Conservation (phyloP, 2,113 vertebrate species). For the Turnix velox region DNA sequence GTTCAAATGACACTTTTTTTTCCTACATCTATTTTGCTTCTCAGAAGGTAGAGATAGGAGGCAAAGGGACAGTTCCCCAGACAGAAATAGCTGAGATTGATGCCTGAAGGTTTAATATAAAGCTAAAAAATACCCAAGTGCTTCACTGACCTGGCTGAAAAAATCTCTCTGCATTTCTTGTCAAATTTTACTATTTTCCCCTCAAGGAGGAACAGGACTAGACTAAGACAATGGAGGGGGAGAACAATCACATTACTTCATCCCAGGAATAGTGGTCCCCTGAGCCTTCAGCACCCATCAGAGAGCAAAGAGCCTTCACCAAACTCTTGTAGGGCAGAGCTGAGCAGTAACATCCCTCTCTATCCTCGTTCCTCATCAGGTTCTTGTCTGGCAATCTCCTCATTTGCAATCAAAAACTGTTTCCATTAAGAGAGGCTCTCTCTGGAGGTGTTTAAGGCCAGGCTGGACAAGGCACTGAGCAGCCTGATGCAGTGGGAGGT, state of each 20-base stretch:
- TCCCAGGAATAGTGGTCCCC: not conserved
- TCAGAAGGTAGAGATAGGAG: not conserved
- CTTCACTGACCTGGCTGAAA: not conserved
- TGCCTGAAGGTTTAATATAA: not conserved
- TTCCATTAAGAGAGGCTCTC: no score
- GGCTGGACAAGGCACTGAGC: no score
- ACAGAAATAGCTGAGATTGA: not conserved
- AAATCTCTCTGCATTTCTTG: not conserved
- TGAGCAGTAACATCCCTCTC: not conserved
- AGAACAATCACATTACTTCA: not conserved
- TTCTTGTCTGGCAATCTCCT: not conserved
- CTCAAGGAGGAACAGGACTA: not conserved
- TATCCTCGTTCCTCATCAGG: not conserved
- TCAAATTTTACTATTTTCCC: not conserved
- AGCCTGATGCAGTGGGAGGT: no score
- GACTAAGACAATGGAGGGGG: not conserved
- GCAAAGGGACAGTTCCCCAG: not conserved
- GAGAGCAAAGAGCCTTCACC: not conserved
- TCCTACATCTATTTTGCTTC: not conserved
- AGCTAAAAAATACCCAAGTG: not conserved
- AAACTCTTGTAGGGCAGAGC: not conserved
- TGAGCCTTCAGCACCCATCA: not conserved
- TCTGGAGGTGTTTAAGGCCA: no score
- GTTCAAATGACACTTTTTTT: not conserved
- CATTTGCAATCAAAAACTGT: not conserved